A percentile compares a stretch with the other conserved stretches of the same genome.
phyloP scores from a whole-genome alignment of 2,888 invertebrate genomes.

The Periphyllus acericola region DNA sequence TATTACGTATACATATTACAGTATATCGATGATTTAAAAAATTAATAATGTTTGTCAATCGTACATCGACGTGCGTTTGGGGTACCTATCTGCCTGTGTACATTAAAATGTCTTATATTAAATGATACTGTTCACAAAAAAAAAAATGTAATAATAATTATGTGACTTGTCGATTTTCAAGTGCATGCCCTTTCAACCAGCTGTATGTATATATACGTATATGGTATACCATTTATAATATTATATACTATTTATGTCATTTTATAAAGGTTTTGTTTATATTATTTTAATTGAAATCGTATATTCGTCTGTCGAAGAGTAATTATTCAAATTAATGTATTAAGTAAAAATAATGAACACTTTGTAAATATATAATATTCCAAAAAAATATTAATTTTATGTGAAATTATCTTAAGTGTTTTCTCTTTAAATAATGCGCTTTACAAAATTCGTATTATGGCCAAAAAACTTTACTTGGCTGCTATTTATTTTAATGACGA shows the following conservation, averaged over 20 bases:
- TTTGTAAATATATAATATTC: neutral
- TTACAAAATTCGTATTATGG: neutral
- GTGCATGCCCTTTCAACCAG: constrained; percentile 33
- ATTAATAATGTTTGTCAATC: neutral
- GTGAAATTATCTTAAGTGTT: neutral
- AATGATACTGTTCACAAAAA: neutral
- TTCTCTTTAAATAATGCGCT: neutral
- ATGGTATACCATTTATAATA: neutral
- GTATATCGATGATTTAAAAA: neutral
- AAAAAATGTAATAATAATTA: constrained; percentile 7
- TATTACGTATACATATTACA: neutral
- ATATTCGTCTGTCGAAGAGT: neutral
- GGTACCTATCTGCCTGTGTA: neutral
- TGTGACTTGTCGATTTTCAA: constrained; percentile 16
- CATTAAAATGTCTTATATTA: neutral
- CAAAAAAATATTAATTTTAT: constrained; percentile 18
- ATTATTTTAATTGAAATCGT: neutral
- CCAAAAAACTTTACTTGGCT: constrained; percentile 28
- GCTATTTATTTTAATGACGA: constrained; percentile 40
- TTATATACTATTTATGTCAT: neutral
- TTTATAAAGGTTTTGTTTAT: neutral
- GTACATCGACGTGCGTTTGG: neutral
- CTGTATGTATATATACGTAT: neutral
- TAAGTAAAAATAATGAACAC: neutral
- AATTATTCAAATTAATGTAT: constrained; percentile 10